phyloP scores from a whole-genome alignment of 2,797 vertebrate species.

The Knipowitschia caucasica region DNA sequence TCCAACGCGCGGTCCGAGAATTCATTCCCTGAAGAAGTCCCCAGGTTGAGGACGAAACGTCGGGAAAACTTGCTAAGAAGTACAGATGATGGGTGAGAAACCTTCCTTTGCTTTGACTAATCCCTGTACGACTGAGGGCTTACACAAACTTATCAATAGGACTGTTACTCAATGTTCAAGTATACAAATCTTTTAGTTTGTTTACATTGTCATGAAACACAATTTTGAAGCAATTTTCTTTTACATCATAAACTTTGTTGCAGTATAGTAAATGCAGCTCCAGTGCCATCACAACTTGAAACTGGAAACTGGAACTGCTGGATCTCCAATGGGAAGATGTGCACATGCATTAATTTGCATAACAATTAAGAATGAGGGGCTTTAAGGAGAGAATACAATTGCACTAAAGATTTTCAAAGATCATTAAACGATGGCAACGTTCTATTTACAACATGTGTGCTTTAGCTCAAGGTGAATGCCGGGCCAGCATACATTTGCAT shows the following conservation, averaged over 20 bases:
- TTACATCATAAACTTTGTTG: conserved; percentile 25
- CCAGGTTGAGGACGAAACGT: too few relatives aligned
- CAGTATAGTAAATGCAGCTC: conserved; percentile 37
- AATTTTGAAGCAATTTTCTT: conserved; percentile 17
- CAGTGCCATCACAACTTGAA: conserved; percentile 37
- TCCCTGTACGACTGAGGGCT: too few relatives aligned
- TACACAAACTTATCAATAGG: too few relatives aligned
- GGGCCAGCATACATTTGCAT: conserved; percentile 78
- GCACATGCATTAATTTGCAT: conserved; percentile 65
- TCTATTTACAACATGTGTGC: conserved; percentile 75
- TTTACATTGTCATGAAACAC: too few relatives aligned
- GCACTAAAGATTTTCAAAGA: conserved; percentile 61
- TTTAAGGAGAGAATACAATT: conserved; percentile 54
- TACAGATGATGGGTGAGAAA: too few relatives aligned
- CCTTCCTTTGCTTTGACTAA: too few relatives aligned
- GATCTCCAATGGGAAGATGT: conserved; percentile 57
- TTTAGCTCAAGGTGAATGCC: conserved; percentile 74
- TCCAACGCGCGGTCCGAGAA: too few relatives aligned
- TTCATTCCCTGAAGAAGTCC: too few relatives aligned
- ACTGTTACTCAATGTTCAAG: too few relatives aligned
- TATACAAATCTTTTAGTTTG: too few relatives aligned
- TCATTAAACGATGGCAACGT: conserved; percentile 72
- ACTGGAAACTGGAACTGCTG: conserved; percentile 51
- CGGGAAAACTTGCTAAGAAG: too few relatives aligned
- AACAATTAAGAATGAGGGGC: conserved; percentile 60